phyloP scores from a whole-genome alignment of 1,140 invertebrate genomes.

The Tetramorium parvispinum region DNA sequence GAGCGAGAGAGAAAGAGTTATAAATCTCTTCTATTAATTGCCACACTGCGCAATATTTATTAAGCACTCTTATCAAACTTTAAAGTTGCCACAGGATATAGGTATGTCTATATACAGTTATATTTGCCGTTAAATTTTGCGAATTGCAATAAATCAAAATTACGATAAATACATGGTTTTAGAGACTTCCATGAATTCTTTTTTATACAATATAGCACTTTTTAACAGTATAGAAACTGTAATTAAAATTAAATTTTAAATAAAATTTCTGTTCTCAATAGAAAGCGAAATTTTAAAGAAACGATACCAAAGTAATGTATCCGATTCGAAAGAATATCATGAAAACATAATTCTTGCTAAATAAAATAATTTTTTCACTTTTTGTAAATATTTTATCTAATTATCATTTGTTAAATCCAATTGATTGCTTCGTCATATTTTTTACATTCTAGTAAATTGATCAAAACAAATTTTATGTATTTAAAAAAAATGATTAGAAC shows the following conservation, averaged over 20 bases:
- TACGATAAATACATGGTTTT: neutral
- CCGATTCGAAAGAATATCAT: neutral
- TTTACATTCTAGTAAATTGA: neutral
- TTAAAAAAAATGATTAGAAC: neutral
- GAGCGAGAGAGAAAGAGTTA: neutral
- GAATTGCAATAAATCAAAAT: neutral
- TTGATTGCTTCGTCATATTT: neutral
- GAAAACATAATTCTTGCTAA: neutral
- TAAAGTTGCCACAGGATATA: neutral
- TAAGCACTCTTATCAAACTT: neutral
- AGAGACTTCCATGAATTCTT: neutral
- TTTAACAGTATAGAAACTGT: neutral
- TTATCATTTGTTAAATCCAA: neutral
- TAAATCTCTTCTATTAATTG: constrained; percentile 9
- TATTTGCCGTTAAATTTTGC: neutral
- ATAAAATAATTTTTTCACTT: neutral
- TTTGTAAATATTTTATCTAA: neutral
- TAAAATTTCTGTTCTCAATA: neutral
- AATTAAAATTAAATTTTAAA: constrained; percentile 8
- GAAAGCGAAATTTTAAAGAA: neutral
- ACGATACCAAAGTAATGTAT: neutral
- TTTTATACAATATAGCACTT: neutral
- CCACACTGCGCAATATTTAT: constrained; percentile 1
- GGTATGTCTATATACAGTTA: neutral
- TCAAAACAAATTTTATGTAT: neutral